Percentiles rank a stretch among this genome's conserved stretches.
Conservation (phyloP, 2,113 vertebrate species). For the Cheirogaleus medius region DNA sequence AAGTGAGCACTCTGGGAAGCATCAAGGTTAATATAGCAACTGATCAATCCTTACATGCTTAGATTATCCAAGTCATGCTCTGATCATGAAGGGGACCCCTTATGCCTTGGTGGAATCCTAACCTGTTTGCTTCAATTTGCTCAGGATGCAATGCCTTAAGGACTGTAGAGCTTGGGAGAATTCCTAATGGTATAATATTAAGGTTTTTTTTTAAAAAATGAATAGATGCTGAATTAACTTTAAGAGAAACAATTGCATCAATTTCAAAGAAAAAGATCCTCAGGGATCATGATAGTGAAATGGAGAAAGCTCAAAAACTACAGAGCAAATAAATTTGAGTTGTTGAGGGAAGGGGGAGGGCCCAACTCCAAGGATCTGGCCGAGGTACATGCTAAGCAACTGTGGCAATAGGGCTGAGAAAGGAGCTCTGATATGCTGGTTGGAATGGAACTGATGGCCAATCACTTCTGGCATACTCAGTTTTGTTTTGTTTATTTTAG, state of each 20-base stretch:
- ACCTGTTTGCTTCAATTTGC: not conserved
- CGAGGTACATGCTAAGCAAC: not conserved
- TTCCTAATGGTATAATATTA: not conserved
- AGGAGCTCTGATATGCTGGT: not conserved
- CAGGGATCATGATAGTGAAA: not conserved
- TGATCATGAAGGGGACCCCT: not conserved
- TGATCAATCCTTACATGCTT: not conserved
- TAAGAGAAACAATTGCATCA: not conserved
- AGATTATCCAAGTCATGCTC: not conserved
- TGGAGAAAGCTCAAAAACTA: not conserved
- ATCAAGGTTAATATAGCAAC: not conserved
- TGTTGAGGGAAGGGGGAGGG: not conserved
- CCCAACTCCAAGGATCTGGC: not conserved
- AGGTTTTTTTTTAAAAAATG: not conserved
- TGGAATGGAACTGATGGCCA: not conserved
- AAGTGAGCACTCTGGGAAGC: not conserved
- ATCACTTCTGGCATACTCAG: slow-evolving; percentile 6
- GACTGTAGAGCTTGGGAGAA: not conserved
- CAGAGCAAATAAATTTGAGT: not conserved
- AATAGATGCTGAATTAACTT: not conserved
- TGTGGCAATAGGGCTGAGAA: not conserved
- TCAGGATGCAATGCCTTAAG: not conserved
- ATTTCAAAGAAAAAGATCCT: slow-evolving; percentile 3
- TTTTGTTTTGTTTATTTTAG: not conserved
- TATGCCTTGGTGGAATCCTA: not conserved